Evolutionary conservation across 2,113 vertebrate species (phyloP).

Genomic region (Oceanites oceanicus): DNA sequence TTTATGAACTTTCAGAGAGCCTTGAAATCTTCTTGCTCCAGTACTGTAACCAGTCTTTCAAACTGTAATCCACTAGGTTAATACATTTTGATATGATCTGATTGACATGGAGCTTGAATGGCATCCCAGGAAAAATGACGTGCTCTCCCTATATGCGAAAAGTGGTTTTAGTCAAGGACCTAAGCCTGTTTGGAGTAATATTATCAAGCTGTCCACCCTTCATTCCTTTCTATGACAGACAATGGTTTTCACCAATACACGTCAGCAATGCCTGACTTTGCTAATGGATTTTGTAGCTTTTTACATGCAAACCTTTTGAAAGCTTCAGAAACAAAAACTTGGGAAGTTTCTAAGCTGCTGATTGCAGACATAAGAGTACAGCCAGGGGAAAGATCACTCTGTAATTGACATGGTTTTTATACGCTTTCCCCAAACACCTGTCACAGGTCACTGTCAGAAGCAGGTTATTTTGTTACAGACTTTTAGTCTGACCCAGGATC

Average conservation of each 20-base stretch:
- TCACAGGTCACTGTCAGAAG: constrained; percentile 37
- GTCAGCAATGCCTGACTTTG: neutral
- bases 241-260: neutral
- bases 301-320: neutral
- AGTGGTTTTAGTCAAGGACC: neutral
- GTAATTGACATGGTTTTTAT: constrained; percentile 9
- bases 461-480: constrained; percentile 31
- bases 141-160: neutral
- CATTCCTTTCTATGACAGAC: neutral
- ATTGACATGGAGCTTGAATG: neutral
- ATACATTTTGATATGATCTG: neutral
- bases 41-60: neutral
- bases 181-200: neutral
- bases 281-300: neutral
- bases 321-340: neutral
- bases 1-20: neutral
- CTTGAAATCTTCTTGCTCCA: neutral
- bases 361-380: neutral
- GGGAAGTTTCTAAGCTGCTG: constrained; percentile 18
- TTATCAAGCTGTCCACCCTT: neutral
- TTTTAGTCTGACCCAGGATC: constrained; percentile 25
- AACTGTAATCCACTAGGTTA: neutral
- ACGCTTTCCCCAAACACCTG: constrained; percentile 35
- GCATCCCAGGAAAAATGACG: neutral
- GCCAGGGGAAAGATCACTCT: constrained; percentile 22